Evolutionary conservation across 2,888 invertebrate species (phyloP).

Genomic region (Macrosoma leucophasiata): DNA sequence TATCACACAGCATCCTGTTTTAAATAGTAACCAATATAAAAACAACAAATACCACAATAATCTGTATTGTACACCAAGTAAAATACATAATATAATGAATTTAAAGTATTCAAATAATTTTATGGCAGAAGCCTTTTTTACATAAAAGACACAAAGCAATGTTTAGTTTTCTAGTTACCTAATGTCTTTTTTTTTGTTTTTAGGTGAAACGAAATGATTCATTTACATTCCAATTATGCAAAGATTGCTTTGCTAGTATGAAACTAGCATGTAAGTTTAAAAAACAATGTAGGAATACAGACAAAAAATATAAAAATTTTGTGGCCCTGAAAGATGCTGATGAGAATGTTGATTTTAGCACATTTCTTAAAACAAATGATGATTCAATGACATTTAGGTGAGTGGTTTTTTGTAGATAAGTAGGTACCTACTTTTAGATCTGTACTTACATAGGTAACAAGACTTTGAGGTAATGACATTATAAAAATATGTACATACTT

Average conservation of each 20-base stretch:
- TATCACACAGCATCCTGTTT: too few species aligned
- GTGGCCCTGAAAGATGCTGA: slow-evolving; percentile 43
- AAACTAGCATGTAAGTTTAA: slow-evolving; percentile 61
- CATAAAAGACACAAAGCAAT: too few species aligned
- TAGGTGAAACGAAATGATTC: slow-evolving; percentile 60
- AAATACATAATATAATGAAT: too few species aligned
- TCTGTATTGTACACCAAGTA: too few species aligned
- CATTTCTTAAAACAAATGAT: slow-evolving; percentile 50
- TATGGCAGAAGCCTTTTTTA: too few species aligned
- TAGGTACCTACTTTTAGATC: neutral
- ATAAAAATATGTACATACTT: too few species aligned
- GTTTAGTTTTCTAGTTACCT: slow-evolving; percentile 8
- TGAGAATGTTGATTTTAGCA: slow-evolving; percentile 43
- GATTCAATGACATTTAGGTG: slow-evolving; percentile 47
- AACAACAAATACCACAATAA: too few species aligned
- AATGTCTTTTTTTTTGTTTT: slow-evolving; percentile 17
- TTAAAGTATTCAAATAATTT: too few species aligned
- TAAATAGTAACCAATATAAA: too few species aligned
- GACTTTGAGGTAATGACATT: too few species aligned
- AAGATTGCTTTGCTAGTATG: slow-evolving; percentile 55
- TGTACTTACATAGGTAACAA: slow-evolving; percentile 1
- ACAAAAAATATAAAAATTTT: slow-evolving; percentile 52
- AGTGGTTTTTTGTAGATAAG: slow-evolving; percentile 1
- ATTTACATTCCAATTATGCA: slow-evolving; percentile 61
- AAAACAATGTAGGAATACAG: slow-evolving; percentile 58